Percentiles rank a stretch among this genome's conserved stretches.
These are phyloP conservation scores for Iphiclides podalirius DNA, from an alignment of 2,888 invertebrate genomes.

Conservation along the genomic window DNA sequence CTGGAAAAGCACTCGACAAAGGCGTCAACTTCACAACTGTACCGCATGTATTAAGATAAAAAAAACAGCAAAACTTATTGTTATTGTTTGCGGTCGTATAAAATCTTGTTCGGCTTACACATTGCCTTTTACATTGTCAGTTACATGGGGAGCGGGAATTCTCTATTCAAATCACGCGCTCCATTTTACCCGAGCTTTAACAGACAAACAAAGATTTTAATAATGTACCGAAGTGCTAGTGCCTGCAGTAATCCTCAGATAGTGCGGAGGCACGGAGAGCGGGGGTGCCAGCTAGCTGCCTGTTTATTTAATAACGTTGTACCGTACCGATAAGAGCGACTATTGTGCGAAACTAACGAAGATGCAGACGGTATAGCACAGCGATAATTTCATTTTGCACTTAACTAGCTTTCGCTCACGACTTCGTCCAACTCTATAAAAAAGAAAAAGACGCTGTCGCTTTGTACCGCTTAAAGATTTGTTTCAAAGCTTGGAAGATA, in stretches of 20 bases:
- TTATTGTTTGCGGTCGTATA: not conserved
- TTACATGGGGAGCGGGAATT: constrained; percentile 5
- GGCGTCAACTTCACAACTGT: too few relatives aligned
- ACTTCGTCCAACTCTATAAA: too few relatives aligned
- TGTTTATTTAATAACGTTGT: constrained; percentile 74
- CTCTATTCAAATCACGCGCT: constrained; percentile 20
- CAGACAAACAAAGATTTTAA: constrained; percentile 45
- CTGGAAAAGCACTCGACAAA: too few relatives aligned
- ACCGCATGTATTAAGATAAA: too few relatives aligned
- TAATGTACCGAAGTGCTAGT: constrained; percentile 46
- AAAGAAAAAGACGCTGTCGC: too few relatives aligned
- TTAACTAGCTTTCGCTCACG: not conserved
- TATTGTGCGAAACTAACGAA: constrained; percentile 51
- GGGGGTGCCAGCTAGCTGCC: constrained; percentile 40
- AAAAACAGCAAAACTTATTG: too few relatives aligned
- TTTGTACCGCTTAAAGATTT: too few relatives aligned
- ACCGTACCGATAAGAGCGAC: constrained; percentile 58
- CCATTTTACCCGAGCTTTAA: constrained; percentile 19
- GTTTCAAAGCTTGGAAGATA: too few relatives aligned
- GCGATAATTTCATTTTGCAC: constrained; percentile 14
- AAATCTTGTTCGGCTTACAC: not conserved
- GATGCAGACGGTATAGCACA: constrained; percentile 25
- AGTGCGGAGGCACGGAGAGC: too few relatives aligned
- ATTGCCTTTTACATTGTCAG: constrained; percentile 4
- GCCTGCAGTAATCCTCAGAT: constrained; percentile 43